These are phyloP conservation scores for Alsophila aescularia DNA, from an alignment of 2,888 invertebrate genomes.

Conservation along the genomic window DNA sequence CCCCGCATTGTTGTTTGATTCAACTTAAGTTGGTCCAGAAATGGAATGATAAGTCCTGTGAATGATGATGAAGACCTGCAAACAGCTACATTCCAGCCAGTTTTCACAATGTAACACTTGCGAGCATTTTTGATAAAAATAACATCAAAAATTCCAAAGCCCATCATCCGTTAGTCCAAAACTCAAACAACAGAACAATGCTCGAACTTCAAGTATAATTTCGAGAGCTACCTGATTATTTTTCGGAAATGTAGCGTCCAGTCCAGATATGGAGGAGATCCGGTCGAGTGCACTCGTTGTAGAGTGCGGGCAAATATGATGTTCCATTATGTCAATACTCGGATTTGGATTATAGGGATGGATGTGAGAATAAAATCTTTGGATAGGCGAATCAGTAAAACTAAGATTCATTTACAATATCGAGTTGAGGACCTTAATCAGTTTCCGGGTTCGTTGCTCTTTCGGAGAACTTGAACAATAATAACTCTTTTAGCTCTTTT, in stretches of 20 bases:
- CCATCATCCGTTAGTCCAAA: conserved; percentile 30
- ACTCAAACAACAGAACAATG: conserved; percentile 39
- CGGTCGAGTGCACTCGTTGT: conserved; percentile 30
- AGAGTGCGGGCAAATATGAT: conserved; percentile 31
- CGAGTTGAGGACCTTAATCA: too few species aligned
- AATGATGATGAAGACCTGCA: too few species aligned
- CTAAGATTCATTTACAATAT: too few species aligned
- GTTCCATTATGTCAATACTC: conserved; percentile 28
- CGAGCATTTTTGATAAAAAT: too few species aligned
- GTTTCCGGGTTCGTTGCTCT: too few species aligned
- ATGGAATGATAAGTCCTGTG: too few species aligned
- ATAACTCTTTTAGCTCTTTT: too few species aligned
- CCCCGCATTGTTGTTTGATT: too few species aligned
- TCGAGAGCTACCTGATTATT: conserved; percentile 60
- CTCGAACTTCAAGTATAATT: conserved; percentile 41
- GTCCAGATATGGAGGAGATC: conserved; percentile 30
- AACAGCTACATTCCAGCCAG: too few species aligned
- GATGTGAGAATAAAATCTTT: conserved; percentile 5
- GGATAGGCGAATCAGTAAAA: conserved; percentile 1
- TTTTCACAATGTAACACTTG: too few species aligned
- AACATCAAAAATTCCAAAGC: conserved; percentile 1
- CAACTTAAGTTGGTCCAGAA: too few species aligned
- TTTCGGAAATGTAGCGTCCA: conserved; percentile 54
- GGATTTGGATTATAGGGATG: conserved; percentile 29
- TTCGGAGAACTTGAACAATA: too few species aligned